A percentile compares a stretch with the other conserved stretches of the same genome.
Conservation (phyloP, 2,888 invertebrate species). For the Therioaphis trifolii region DNA sequence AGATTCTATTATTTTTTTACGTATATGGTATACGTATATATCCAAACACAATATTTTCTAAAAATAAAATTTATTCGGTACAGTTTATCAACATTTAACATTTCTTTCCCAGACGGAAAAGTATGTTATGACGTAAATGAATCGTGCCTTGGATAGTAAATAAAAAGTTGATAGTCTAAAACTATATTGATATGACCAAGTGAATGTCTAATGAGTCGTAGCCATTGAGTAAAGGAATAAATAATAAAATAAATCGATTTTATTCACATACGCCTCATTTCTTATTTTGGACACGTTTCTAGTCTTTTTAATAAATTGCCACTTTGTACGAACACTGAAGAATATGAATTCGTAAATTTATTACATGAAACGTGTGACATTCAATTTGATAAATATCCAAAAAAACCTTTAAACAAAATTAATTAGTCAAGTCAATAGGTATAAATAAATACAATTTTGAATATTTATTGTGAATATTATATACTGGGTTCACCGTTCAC, state of each 20-base stretch:
- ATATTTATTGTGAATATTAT: too few relatives aligned
- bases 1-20: too few relatives aligned
- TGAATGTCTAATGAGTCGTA: conserved; percentile 45
- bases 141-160: conserved; percentile 48
- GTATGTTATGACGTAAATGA: conserved; percentile 1
- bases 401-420: too few relatives aligned
- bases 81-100: neutral
- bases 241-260: conserved; percentile 45
- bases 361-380: neutral
- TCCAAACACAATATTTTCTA: too few relatives aligned
- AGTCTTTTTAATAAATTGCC: conserved; percentile 33
- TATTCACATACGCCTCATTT: neutral
- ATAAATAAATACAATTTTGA: too few relatives aligned
- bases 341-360: neutral
- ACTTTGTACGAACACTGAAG: neutral
- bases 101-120: neutral
- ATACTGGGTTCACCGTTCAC: too few relatives aligned
- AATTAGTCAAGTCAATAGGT: too few relatives aligned
- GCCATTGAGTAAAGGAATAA: conserved; percentile 20
- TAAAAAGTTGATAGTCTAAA: conserved; percentile 9
- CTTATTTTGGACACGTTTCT: conserved; percentile 36
- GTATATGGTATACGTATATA: too few relatives aligned
- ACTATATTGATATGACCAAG: conserved; percentile 24
- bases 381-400: neutral
- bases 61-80: too few relatives aligned